Evolutionary conservation across 2,113 vertebrate genomes (phyloP).

Genomic region (Carassius auratus): DNA sequence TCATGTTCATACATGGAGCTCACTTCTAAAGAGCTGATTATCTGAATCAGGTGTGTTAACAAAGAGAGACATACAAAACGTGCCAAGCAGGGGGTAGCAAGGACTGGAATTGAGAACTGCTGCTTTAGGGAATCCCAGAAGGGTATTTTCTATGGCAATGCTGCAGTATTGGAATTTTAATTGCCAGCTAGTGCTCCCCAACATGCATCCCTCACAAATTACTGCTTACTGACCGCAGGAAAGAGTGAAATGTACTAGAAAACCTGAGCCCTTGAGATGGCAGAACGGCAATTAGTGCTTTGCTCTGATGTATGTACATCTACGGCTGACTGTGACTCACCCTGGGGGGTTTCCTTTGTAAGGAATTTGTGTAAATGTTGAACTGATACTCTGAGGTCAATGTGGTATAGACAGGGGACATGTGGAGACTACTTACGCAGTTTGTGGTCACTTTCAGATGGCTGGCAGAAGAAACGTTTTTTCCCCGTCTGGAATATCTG

Average conservation of each 20-base stretch:
- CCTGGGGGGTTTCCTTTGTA: conserved; percentile 26
- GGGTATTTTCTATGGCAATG: too few relatives aligned
- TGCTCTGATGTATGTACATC: neutral
- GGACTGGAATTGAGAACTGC: too few relatives aligned
- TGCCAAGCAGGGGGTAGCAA: too few relatives aligned
- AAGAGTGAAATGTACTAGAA: conserved; percentile 11
- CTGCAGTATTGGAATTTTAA: neutral
- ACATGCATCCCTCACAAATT: neutral
- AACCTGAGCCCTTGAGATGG: neutral
- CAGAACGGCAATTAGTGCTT: neutral
- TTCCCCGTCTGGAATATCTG: conserved; percentile 39
- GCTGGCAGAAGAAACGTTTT: conserved; percentile 39
- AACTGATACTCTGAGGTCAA: conserved; percentile 55
- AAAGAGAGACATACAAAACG: too few relatives aligned
- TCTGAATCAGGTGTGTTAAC: too few relatives aligned
- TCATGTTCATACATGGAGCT: too few relatives aligned
- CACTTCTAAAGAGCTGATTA: too few relatives aligned
- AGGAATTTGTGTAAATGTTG: conserved; percentile 57
- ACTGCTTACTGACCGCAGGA: neutral
- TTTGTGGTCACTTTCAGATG: conserved; percentile 58
- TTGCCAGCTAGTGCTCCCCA: neutral
- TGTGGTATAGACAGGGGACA: conserved; percentile 53
- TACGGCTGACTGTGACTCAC: neutral
- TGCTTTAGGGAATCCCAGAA: too few relatives aligned
- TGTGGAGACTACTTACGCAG: conserved; percentile 56